Conservation (phyloP, 1,140 invertebrate species). For the Zaprionus ghesquierei region DNA sequence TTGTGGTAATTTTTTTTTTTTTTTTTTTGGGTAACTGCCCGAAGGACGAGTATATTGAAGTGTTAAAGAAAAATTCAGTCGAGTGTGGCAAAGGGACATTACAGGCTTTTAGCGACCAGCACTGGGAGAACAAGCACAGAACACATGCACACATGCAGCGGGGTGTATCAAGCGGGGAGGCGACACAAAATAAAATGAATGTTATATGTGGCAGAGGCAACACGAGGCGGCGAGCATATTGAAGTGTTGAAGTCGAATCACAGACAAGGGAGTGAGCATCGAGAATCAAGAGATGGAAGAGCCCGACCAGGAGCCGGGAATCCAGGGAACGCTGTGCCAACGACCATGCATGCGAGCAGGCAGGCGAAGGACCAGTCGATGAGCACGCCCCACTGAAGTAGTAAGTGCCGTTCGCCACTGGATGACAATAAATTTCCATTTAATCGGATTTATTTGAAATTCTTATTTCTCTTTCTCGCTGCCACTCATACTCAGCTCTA, state of each 20-base stretch:
- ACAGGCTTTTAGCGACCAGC: constrained; percentile 76
- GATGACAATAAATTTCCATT: constrained; percentile 81
- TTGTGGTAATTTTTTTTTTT: constrained; percentile 7
- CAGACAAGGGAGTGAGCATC: constrained; percentile 11
- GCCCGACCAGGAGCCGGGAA: constrained; percentile 17
- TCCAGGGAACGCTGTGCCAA: constrained; percentile 19
- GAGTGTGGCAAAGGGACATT: constrained; percentile 79
- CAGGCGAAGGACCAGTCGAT: constrained; percentile 74
- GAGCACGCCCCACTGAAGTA: constrained; percentile 77
- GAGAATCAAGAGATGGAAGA: constrained; percentile 14
- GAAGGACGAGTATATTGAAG: constrained; percentile 71
- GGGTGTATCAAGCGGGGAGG: not conserved
- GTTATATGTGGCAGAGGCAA: constrained; percentile 52
- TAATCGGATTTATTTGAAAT: constrained; percentile 81
- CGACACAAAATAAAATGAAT: constrained; percentile 75
- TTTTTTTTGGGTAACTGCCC: constrained; percentile 26
- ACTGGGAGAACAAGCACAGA: constrained; percentile 38
- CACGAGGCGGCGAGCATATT: constrained; percentile 65
- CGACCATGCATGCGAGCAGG: no score
- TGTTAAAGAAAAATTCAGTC: constrained; percentile 81
- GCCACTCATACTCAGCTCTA: not conserved
- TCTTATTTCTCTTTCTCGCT: constrained; percentile 63
- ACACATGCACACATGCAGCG: constrained; percentile 11
- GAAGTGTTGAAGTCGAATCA: constrained; percentile 71
- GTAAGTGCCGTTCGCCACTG: constrained; percentile 79